Evolutionary conservation across 1,140 invertebrate species (phyloP).

Genomic region (silkworm (Bombyx mori)): ASM3026992v2 NC_085110.1:10352001-10352500

Average conservation of each 20-base stretch:
- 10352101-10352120: no score
- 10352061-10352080: no score
- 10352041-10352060: no score
- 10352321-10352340: constrained; percentile 60
- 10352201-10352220: constrained; percentile 15
- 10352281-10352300: constrained; percentile 39
- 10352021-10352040: no score
- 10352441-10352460: no score
- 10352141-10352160: no score
- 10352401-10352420: not conserved
- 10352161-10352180: not conserved
- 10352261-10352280: constrained; percentile 71
- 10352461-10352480: no score
- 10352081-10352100: no score
- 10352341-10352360: constrained; percentile 18
- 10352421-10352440: no score
- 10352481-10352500: no score
- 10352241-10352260: constrained; percentile 35
- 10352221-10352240: constrained; percentile 14
- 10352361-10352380: not conserved
- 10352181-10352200: constrained; percentile 5
- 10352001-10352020: no score
- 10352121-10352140: no score
- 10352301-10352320: constrained; percentile 58
- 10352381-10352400: not conserved